Conservation (phyloP, 2,113 vertebrate species). For the Lepisosteus osseus region DNA sequence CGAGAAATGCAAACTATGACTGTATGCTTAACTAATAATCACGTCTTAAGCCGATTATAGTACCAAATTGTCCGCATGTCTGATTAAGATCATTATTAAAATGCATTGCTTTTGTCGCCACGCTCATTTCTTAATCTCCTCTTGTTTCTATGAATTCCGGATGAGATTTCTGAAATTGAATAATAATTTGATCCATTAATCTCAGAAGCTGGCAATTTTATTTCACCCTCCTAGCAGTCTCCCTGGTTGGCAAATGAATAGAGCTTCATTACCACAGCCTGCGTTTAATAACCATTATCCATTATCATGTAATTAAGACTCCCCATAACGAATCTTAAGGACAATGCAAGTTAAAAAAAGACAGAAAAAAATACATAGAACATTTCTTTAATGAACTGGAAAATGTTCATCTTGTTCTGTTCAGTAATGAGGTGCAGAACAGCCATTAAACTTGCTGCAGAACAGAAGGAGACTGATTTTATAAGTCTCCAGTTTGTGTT, state of each 20-base stretch:
- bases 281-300: constrained; percentile 98
- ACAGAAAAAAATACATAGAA: constrained; percentile 85
- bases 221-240: constrained; percentile 78
- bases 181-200: constrained; percentile 99
- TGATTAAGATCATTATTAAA: constrained; percentile 78
- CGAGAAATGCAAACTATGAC: constrained; percentile 28
- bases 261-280: constrained; percentile 94
- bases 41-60: constrained; percentile 85
- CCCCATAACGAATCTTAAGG: constrained; percentile 94
- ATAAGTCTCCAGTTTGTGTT: constrained; percentile 85
- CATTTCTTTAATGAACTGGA: constrained; percentile 98
- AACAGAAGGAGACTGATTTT: constrained; percentile 75
- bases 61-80: constrained; percentile 59
- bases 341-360: constrained; percentile 75
- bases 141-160: constrained; percentile 93
- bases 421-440: constrained; percentile 91
- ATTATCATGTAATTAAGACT: constrained; percentile 99
- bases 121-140: constrained; percentile 88
- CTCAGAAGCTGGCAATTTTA: constrained; percentile 94
- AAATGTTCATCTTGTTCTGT: constrained; percentile 97
- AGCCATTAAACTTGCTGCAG: constrained; percentile 88
- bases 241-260: constrained; percentile 90
- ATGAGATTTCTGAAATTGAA: constrained; percentile 99
- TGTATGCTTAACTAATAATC: constrained; percentile 81
- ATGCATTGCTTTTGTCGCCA: constrained; percentile 83